These are phyloP conservation scores for Harpalus rufipes DNA, from an alignment of 2,888 invertebrate species.

Conservation along the genomic window DNA sequence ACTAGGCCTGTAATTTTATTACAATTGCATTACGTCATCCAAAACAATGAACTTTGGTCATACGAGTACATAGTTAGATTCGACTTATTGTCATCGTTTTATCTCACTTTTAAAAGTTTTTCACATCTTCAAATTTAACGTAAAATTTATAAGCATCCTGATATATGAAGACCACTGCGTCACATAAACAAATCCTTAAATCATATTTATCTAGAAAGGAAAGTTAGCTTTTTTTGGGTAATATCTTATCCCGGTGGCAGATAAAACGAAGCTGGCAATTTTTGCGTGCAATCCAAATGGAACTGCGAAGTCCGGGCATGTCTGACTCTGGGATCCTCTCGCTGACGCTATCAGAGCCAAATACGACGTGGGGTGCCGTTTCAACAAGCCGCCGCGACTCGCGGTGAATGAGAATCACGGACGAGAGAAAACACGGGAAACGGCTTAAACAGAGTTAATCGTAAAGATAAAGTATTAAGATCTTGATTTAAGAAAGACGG, in stretches of 20 bases:
- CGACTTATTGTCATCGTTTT: too few species aligned
- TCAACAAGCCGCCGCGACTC: background rate
- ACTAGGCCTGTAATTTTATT: too few species aligned
- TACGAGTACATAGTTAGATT: too few species aligned
- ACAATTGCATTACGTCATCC: too few species aligned
- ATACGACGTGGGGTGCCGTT: background rate
- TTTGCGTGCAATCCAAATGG: constrained; percentile 26
- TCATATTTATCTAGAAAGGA: constrained; percentile 27
- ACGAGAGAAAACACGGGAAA: constrained; percentile 34
- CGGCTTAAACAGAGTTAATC: constrained; percentile 34
- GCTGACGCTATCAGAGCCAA: constrained; percentile 21
- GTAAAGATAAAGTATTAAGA: constrained; percentile 50
- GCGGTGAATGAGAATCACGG: constrained; percentile 33
- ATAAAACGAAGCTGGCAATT: constrained; percentile 18
- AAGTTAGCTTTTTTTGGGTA: constrained; percentile 2
- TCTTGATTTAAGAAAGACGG: constrained; percentile 35
- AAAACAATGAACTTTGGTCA: too few species aligned
- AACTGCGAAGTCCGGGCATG: constrained; percentile 1
- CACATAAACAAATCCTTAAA: constrained; percentile 17
- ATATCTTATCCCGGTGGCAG: constrained; percentile 28
- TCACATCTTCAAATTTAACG: background rate
- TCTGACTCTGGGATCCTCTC: background rate
- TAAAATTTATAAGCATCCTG: constrained; percentile 10
- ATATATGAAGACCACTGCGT: constrained; percentile 28
- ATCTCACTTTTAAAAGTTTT: background rate